Conservation (phyloP, 2,113 vertebrate genomes). For the Poeciliopsis retropinna region DNA sequence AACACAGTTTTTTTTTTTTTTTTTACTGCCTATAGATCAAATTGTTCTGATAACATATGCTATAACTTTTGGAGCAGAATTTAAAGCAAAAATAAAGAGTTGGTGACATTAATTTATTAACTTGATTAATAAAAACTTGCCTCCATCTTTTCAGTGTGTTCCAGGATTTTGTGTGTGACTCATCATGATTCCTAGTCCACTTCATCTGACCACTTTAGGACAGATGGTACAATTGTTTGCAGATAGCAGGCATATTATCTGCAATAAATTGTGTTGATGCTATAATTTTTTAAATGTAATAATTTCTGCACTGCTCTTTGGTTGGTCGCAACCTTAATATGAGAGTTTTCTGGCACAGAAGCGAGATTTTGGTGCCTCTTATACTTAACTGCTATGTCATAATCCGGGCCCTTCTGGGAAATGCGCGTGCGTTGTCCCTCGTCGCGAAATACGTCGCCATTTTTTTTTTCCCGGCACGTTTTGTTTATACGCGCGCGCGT, state of each 20-base stretch:
- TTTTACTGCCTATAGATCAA: constrained; percentile 42
- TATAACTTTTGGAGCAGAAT: constrained; percentile 30
- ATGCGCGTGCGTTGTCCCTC: constrained; percentile 9
- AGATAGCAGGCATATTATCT: constrained; percentile 44
- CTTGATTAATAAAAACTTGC: constrained; percentile 68
- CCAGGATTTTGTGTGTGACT: constrained; percentile 25
- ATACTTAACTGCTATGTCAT: background rate
- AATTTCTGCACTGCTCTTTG: background rate
- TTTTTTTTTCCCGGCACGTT: background rate
- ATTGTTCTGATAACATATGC: constrained; percentile 28
- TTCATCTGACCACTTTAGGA: constrained; percentile 28
- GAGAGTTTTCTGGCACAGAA: background rate
- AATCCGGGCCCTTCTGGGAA: constrained; percentile 44
- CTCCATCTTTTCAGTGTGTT: constrained; percentile 37
- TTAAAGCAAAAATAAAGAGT: constrained; percentile 28
- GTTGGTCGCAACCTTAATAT: background rate
- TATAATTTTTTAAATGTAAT: constrained; percentile 1
- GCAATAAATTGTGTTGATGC: constrained; percentile 20
- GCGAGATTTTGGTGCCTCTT: background rate
- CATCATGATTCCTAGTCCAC: constrained; percentile 1
- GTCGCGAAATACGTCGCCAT: constrained; percentile 8
- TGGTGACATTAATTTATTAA: constrained; percentile 67
- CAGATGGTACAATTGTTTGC: constrained; percentile 72
- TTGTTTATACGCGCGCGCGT: constrained; percentile 28
- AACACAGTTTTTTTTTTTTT: constrained; percentile 50